phyloP scores from a whole-genome alignment of 2,113 vertebrate genomes.

The Synchiropus splendidus region DNA sequence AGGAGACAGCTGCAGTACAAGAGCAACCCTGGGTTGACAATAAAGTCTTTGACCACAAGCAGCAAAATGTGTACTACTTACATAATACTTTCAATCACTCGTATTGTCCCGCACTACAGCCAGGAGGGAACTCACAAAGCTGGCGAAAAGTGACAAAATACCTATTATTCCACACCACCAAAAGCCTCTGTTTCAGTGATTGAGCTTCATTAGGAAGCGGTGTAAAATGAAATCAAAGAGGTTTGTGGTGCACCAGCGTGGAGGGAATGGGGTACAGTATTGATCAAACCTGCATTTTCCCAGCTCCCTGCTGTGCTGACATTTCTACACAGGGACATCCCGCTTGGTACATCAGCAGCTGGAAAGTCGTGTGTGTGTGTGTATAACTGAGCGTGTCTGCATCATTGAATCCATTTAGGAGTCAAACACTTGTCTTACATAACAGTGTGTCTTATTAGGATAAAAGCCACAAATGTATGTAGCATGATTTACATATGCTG shows the following conservation, averaged over 20 bases:
- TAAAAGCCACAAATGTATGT: neutral
- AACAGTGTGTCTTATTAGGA: constrained; percentile 10
- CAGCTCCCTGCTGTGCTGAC: constrained; percentile 53
- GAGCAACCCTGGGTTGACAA: neutral
- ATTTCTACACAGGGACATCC: constrained; percentile 53
- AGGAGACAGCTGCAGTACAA: too few relatives aligned
- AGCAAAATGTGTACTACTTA: too few relatives aligned
- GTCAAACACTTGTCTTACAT: constrained; percentile 9
- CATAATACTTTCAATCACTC: too few relatives aligned
- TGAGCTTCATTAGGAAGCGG: constrained; percentile 56
- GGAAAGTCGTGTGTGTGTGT: constrained; percentile 21
- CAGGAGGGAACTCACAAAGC: constrained; percentile 3
- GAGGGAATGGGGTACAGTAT: constrained; percentile 41
- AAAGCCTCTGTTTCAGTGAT: constrained; percentile 36
- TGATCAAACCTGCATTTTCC: constrained; percentile 58
- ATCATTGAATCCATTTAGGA: too few relatives aligned
- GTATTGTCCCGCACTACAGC: too few relatives aligned
- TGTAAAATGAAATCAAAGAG: constrained; percentile 61
- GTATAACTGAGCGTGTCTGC: neutral
- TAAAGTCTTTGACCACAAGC: constrained; percentile 8
- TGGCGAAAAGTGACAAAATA: constrained; percentile 2
- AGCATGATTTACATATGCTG: neutral
- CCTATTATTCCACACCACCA: neutral
- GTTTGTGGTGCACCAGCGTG: constrained; percentile 25
- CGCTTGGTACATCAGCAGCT: constrained; percentile 48